Evolutionary conservation across 2,888 invertebrate genomes (phyloP), one percentile per base, ranked within the genome.

Genomic region (Phoronis australis): DNA sequence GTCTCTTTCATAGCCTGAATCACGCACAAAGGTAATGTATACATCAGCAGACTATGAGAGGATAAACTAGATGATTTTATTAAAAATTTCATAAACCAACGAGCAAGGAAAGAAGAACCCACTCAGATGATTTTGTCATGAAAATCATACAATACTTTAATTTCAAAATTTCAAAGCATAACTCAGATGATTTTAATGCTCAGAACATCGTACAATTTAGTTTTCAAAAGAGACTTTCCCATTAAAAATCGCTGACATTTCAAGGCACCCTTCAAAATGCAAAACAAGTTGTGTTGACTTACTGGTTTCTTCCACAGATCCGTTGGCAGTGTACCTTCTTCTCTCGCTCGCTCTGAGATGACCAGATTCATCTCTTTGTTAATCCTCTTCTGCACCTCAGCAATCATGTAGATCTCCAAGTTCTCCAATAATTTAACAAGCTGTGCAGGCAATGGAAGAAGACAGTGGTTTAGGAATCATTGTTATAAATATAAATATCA

Each of bases 221-320:
- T n/a, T n/a, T n/a, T n/a, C n/a, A n/a, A n/a, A n/a, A n/a, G n/a
- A n/a, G n/a, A n/a, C n/a, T n/a, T n/a, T n/a, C n/a, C n/a, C n/a
- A n/a, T n/a, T n/a, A n/a, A n/a, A n/a, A n/a, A n/a, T n/a, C n/a
- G n/a, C n/a, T n/a, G n/a, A n/a, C n/a, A n/a, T n/a, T n/a, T n/a
- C n/a, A n/a, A n/a, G n/a, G n/a, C n/a, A n/a, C n/a, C n/a, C n/a
- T n/a, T n/a, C n/a, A n/a, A n/a, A n/a, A n/a, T n/a, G n/a, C n/a
- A n/a, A n/a, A n/a, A n/a, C n/a, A n/a, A n/a, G n/a, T n/a, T n/a
- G n/a, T n/a, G n/a, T n/a, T n/a, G n/a, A n/a, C 69, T 65, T 51
- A 75, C 76, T 20, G 71, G 66, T 56, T 62, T 65, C 52, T 75
- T 75, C 77, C 77, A 77, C 24, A 76, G 61, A 55, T 77, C 77